Evolutionary conservation across 2,113 vertebrate species (phyloP), one percentile per base, ranked within the genome.

Genomic region (Progne subis): DNA sequence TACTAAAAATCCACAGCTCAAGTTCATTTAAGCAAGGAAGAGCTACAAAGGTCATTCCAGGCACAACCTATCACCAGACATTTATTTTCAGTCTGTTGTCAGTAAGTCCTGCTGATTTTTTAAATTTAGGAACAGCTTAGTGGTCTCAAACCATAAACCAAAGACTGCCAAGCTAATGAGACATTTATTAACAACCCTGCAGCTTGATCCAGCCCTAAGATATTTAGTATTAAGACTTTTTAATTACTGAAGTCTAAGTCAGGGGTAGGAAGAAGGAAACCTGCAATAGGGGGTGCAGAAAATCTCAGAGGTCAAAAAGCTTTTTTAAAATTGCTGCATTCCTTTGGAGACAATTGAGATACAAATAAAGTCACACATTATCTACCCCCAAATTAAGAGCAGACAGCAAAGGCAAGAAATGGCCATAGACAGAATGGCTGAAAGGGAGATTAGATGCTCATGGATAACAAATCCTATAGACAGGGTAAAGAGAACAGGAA

Each of bases 381-480:
- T 5, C 37, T 37, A 37, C 37, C 25, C 46, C 34, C 55, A 56
- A 16, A 77, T 16, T 13, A 32, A n/a, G 11, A 61, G 57, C 15
- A 56, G 24, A 26, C 8, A 81, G 86, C 39, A 67, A 84, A 69
- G 20, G 59, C 53, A 94, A 67, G 81, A 71, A 78, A 50, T 20
- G 21, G 47, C 18, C 34, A 43, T 0, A 18, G 60, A 18, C 8
- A 78, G 81, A 56, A 78, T 1, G 5, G 67, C 0, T 28, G 23
- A 77, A 90, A 12, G 70, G 47, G 39, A 91, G 32, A 63, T 17
- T 24, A 56, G 37, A 69, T 46, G 23, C 43, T 91, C 28, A 81
- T 37, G 37, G 20, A 24, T 17, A 88, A 63, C 6, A 74, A 92
- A 92, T 79, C 57, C 57, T 64, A 17, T 0, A 39, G 49, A 26